Evolutionary conservation across 1,140 invertebrate species (phyloP).

Genomic region (Harlomillsia oculata): DNA sequence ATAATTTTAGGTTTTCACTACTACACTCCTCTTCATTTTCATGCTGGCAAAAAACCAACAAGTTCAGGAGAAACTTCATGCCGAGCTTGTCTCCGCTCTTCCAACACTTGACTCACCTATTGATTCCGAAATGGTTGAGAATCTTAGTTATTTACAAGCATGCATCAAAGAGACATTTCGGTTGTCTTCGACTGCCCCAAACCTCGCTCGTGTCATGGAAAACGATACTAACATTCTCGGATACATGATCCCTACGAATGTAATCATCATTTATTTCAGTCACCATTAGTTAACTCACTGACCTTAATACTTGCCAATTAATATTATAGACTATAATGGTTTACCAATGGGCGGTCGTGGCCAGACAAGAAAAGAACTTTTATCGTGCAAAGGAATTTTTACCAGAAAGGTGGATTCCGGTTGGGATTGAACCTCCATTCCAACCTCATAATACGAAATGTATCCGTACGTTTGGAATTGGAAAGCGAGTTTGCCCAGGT

Average conservation of each 20-base stretch:
- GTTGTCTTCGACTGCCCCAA: conserved; percentile 70
- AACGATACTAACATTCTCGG: conserved; percentile 62
- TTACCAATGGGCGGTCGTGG: conserved; percentile 72
- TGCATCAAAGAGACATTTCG: conserved; percentile 78
- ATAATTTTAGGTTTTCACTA: too few relatives aligned
- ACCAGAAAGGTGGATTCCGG: conserved; percentile 69
- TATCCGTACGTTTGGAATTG: conserved; percentile 80
- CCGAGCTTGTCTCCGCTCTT: conserved; percentile 53
- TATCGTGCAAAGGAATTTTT: conserved; percentile 58
- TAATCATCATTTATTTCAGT: conserved; percentile 41
- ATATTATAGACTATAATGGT: conserved; percentile 65
- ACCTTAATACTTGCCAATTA: not conserved
- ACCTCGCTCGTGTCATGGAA: conserved; percentile 67
- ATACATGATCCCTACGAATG: conserved; percentile 66
- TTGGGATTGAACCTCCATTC: conserved; percentile 40
- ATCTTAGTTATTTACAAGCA: conserved; percentile 64
- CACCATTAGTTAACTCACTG: not conserved
- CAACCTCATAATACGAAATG: conserved; percentile 46
- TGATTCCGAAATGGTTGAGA: conserved; percentile 52
- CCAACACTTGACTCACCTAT: conserved; percentile 47
- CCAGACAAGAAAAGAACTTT: conserved; percentile 66
- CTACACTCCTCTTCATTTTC: too few relatives aligned
- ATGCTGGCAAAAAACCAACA: conserved; percentile 38
- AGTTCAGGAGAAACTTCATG: conserved; percentile 59
- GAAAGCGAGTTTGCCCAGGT: conserved; percentile 67